Percentiles rank a stretch among this genome's conserved stretches.
These are phyloP conservation scores for Tamias sibiricus DNA, from an alignment of 2,113 vertebrate genomes.

Conservation along the genomic window DNA sequence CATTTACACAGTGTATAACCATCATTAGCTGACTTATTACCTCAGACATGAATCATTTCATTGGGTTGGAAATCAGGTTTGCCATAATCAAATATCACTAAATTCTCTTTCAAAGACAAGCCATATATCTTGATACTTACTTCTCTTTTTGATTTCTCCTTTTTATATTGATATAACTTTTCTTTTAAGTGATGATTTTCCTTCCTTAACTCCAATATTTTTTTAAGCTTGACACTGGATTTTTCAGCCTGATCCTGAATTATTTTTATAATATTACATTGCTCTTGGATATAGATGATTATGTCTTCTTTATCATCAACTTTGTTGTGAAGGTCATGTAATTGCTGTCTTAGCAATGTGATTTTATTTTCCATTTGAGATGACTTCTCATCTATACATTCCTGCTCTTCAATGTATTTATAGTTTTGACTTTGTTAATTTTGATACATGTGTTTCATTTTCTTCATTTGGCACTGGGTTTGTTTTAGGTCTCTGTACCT, in stretches of 20 bases:
- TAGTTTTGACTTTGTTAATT: conserved; percentile 88
- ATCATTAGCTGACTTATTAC: no score
- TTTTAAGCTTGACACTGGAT: no score
- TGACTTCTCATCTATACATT: conserved; percentile 92
- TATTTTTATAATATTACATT: conserved; percentile 81
- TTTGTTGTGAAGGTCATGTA: conserved; percentile 93
- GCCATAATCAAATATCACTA: neutral
- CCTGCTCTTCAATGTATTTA: conserved; percentile 89
- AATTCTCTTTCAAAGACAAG: neutral
- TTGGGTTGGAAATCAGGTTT: neutral
- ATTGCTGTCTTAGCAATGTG: conserved; percentile 91
- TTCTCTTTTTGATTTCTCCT: conserved; percentile 94
- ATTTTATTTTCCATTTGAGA: conserved; percentile 93
- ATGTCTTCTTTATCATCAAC: conserved; percentile 60
- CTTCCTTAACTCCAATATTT: conserved; percentile 88
- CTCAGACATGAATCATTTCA: neutral
- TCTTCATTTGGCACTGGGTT: conserved; percentile 85
- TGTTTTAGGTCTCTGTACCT: conserved; percentile 89
- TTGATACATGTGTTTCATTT: conserved; percentile 82
- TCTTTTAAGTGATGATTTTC: conserved; percentile 91
- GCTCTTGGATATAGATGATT: no score
- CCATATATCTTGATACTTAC: conserved; percentile 81
- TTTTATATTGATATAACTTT: conserved; percentile 90
- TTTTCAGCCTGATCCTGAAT: conserved; percentile 76
- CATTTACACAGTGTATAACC: no score